A percentile compares a stretch with the other conserved stretches of the same genome.
Evolutionary conservation across 92 coral and sea anemone genomes (phyloP).

Genomic region (Phenganax marumi): DNA sequence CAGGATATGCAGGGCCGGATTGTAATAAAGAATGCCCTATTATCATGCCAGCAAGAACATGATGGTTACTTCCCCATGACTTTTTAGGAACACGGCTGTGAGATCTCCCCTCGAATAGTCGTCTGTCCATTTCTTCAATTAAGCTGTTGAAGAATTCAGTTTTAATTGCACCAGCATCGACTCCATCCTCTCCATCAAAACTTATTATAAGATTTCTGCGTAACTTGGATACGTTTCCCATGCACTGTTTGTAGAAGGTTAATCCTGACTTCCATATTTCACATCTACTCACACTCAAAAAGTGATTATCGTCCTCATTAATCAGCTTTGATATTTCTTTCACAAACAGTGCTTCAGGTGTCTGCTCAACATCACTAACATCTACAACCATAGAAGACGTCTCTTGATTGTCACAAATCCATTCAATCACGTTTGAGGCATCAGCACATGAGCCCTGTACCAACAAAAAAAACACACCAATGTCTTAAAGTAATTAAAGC

Average conservation of each 20-base stretch:
- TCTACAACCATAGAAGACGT: background rate
- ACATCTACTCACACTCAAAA: constrained; percentile 13
- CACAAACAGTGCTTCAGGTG: background rate
- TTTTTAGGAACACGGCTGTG: constrained; percentile 1
- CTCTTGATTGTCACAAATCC: constrained; percentile 16
- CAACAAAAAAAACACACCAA: background rate
- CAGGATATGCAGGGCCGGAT: constrained; percentile 5
- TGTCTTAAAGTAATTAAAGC: no score
- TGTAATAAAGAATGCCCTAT: constrained; percentile 15
- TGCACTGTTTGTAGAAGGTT: constrained; percentile 30
- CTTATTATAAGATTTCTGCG: constrained; percentile 6
- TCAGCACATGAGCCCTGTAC: constrained; percentile 6
- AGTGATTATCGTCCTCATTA: constrained; percentile 1
- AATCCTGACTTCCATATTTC: constrained; percentile 37
- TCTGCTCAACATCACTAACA: background rate
- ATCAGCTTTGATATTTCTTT: background rate
- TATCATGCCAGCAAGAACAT: constrained; percentile 24
- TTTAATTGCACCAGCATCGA: constrained; percentile 23
- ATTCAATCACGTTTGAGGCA: constrained; percentile 6
- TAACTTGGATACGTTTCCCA: constrained; percentile 3
- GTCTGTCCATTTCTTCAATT: constrained; percentile 2
- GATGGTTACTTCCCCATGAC: constrained; percentile 15
- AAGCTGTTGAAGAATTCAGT: constrained; percentile 13
- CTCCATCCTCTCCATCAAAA: background rate
- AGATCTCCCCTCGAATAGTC: background rate